Evolutionary conservation across 2,797 vertebrate genomes (phyloP).

Genomic region (Semotilus atromaculatus): DNA sequence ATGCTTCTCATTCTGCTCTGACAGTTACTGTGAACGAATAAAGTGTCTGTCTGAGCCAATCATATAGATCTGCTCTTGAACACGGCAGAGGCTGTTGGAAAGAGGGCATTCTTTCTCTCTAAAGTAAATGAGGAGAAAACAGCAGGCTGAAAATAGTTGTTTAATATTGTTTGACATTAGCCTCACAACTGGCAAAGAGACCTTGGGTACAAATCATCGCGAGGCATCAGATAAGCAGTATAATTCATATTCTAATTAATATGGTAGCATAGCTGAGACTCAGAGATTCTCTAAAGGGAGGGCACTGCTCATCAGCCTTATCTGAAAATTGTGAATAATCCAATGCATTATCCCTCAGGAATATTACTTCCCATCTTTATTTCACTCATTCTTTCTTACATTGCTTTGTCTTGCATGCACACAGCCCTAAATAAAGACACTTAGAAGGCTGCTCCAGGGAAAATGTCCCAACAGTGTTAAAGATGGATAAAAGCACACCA

Average conservation of each 20-base stretch:
- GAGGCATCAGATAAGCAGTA: constrained; percentile 74
- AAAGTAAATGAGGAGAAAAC: constrained; percentile 24
- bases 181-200: constrained; percentile 39
- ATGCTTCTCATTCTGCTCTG: constrained; percentile 40
- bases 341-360: constrained; percentile 51
- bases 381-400: constrained; percentile 16
- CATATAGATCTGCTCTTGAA: constrained; percentile 1
- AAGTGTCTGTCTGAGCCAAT: constrained; percentile 14
- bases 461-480: constrained; percentile 7
- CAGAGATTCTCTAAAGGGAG: constrained; percentile 69
- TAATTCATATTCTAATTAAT: constrained; percentile 84
- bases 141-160: constrained; percentile 37
- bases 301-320: constrained; percentile 73
- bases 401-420: not conserved
- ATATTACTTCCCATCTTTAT: constrained; percentile 27
- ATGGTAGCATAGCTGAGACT: constrained; percentile 66
- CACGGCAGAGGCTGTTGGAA: constrained; percentile 20
- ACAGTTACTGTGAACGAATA: constrained; percentile 27
- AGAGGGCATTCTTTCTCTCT: constrained; percentile 11
- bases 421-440: constrained; percentile 12
- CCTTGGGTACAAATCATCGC: constrained; percentile 64
- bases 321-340: constrained; percentile 67
- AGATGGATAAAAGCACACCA: not conserved
- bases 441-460: not conserved
- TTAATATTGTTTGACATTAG: constrained; percentile 52